Percentiles rank a stretch among this genome's conserved stretches.
Evolutionary conservation across 2,113 vertebrate species (phyloP).

Genomic region (Grallaria varia): DNA sequence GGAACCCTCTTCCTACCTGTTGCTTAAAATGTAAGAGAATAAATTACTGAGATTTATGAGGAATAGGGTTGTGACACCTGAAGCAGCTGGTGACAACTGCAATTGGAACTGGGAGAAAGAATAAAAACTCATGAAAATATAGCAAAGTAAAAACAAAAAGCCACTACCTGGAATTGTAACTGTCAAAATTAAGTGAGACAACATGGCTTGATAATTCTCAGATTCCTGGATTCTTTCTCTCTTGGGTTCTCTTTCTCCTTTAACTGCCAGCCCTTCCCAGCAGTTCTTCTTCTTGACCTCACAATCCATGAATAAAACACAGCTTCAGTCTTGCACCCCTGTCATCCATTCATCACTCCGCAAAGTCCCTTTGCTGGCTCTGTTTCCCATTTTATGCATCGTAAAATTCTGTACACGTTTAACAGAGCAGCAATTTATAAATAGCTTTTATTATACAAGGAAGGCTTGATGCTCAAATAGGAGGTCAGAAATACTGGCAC

Average conservation of each 20-base stretch:
- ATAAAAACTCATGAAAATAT: neutral
- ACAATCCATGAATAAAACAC: slow-evolving; percentile 32
- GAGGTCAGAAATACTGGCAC: neutral
- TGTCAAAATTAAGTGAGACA: neutral
- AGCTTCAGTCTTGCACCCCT: slow-evolving; percentile 35
- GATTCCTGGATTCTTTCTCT: neutral
- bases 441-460: slow-evolving; percentile 45
- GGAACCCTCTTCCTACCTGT: neutral
- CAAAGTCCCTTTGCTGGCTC: neutral
- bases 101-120: neutral
- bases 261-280: neutral
- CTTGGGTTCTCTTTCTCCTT: neutral
- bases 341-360: slow-evolving; percentile 36
- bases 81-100: neutral
- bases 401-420: slow-evolving; percentile 35
- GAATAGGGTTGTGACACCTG: neutral
- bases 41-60: neutral
- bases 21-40: neutral
- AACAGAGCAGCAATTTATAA: slow-evolving; percentile 52
- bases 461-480: slow-evolving; percentile 15
- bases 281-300: slow-evolving; percentile 15
- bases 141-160: neutral
- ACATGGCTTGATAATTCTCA: neutral
- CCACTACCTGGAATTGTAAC: neutral
- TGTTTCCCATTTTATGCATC: neutral